Evolutionary conservation across 2,797 vertebrate species (phyloP).

Genomic region (Melanotaenia parkinsoni): DNA sequence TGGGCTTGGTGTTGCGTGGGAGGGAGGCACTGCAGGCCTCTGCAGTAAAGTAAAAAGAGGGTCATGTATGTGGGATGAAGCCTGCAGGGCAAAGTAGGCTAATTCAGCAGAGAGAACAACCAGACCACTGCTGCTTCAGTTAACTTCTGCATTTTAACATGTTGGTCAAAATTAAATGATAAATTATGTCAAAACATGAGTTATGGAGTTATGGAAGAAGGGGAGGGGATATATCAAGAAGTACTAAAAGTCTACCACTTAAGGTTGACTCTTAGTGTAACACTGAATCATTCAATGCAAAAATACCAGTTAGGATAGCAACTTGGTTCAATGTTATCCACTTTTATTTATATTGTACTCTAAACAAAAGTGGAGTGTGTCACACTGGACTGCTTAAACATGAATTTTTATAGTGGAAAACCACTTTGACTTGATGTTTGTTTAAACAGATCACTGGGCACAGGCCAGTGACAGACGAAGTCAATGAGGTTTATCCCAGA

Average conservation of each 20-base stretch:
- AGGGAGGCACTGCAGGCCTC: slow-evolving; percentile 51
- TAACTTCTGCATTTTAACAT: neutral
- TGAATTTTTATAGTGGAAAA: too few relatives aligned
- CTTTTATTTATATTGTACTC: neutral
- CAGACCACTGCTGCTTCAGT: neutral
- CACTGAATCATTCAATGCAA: neutral
- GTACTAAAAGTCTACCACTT: too few relatives aligned
- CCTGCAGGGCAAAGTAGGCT: slow-evolving; percentile 53
- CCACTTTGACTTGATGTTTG: neutral
- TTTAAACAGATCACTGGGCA: neutral
- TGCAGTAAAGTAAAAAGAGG: slow-evolving; percentile 45
- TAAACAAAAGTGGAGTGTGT: neutral
- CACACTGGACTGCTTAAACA: neutral
- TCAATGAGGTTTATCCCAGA: neutral
- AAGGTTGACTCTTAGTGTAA: neutral
- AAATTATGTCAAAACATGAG: neutral
- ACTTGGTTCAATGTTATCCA: neutral
- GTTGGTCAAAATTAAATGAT: neutral
- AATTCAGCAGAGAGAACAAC: slow-evolving; percentile 38
- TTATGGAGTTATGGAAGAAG: neutral
- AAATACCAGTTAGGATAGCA: neutral
- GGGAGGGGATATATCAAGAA: neutral
- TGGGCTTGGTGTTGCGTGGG: slow-evolving; percentile 63
- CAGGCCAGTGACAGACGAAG: too few relatives aligned
- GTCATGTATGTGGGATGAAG: slow-evolving; percentile 70